Percentiles rank a stretch among this genome's conserved stretches.
Evolutionary conservation across 1,140 invertebrate species (phyloP).

Genomic region (Drosophila mayri): DNA sequence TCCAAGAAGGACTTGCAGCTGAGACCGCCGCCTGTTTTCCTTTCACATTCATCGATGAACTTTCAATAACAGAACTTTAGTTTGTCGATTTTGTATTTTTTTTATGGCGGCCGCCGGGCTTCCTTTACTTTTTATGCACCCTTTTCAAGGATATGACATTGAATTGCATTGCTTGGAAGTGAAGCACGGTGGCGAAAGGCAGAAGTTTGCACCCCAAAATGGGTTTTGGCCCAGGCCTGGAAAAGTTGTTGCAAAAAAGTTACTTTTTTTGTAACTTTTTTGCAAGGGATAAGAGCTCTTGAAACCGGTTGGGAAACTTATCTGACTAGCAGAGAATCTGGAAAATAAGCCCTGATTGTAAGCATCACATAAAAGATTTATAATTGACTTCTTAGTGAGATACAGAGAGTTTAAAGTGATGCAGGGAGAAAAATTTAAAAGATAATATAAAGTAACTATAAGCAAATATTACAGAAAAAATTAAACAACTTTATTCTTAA

Average conservation of each 20-base stretch:
- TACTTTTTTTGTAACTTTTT: conserved; percentile 40
- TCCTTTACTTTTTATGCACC: conserved; percentile 41
- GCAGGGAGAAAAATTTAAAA: not conserved
- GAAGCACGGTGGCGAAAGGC: conserved; percentile 28
- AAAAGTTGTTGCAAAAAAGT: conserved; percentile 51
- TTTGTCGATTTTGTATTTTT: conserved; percentile 19
- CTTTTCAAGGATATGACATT: conserved; percentile 80
- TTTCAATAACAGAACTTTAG: conserved; percentile 76
- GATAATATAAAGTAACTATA: not conserved
- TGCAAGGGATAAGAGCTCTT: conserved; percentile 26
- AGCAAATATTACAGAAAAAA: not conserved
- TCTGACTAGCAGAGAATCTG: conserved; percentile 17
- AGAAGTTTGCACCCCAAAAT: conserved; percentile 39
- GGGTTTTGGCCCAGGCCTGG: not conserved
- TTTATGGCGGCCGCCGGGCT: conserved; percentile 25
- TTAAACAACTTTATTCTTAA: not conserved
- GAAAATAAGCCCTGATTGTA: conserved; percentile 13
- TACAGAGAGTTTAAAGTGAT: conserved; percentile 1
- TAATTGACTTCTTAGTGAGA: conserved; percentile 23
- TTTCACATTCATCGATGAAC: conserved; percentile 78
- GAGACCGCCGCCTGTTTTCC: conserved; percentile 32
- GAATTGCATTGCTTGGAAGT: conserved; percentile 65
- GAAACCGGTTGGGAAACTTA: conserved; percentile 24
- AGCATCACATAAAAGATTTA: conserved; percentile 29
- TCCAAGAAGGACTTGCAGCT: conserved; percentile 21